Evolutionary conservation across 2,888 invertebrate genomes (phyloP).

Genomic region (Eupithecia vulgata): DNA sequence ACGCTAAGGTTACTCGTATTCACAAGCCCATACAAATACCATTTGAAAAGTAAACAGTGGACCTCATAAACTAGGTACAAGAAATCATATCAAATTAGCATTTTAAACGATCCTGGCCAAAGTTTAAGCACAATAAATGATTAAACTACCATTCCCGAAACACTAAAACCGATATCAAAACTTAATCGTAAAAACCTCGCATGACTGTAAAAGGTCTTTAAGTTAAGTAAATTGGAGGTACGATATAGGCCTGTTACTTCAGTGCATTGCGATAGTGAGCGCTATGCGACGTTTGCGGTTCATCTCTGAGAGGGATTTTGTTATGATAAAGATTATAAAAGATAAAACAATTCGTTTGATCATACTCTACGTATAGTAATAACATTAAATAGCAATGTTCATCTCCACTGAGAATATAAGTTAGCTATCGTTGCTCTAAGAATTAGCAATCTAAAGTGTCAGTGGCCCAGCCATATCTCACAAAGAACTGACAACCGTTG

Average conservation of each 20-base stretch:
- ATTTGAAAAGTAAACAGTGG: no score
- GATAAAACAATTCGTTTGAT: neutral
- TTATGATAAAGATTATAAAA: neutral
- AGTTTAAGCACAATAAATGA: neutral
- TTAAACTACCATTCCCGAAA: neutral
- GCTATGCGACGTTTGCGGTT: neutral
- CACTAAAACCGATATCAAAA: constrained; percentile 6
- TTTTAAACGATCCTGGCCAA: neutral
- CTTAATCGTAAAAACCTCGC: constrained; percentile 15
- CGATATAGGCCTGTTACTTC: constrained; percentile 21
- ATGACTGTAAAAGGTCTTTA: constrained; percentile 20
- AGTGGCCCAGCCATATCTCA: no score
- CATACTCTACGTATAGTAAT: neutral
- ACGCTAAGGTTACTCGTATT: no score
- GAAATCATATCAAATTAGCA: neutral
- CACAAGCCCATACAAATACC: no score
- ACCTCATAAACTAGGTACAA: no score
- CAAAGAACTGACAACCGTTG: no score
- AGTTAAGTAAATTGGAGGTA: constrained; percentile 24
- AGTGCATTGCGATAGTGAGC: neutral
- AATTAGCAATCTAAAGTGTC: no score
- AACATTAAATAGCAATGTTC: neutral
- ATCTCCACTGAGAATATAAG: neutral
- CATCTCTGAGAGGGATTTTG: neutral
- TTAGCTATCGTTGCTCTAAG: neutral